phyloP scores from a whole-genome alignment of 1,140 invertebrate genomes.

The Eubasilissa regina region DNA sequence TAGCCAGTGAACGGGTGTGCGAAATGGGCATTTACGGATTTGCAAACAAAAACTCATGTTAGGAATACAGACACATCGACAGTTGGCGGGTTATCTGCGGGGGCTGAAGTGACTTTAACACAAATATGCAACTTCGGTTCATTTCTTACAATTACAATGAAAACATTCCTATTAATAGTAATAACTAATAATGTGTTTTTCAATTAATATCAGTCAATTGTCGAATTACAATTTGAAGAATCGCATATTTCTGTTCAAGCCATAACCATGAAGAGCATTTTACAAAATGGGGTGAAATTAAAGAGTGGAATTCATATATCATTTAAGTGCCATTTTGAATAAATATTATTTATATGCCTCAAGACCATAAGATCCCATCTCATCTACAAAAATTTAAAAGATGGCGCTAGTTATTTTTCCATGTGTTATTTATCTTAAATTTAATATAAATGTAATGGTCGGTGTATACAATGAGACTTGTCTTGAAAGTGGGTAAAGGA shows the following conservation, averaged over 20 bases:
- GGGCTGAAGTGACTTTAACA: background rate
- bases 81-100: slow-evolving; percentile 4
- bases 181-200: background rate
- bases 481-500: too few relatives aligned
- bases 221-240: background rate
- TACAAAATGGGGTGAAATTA: slow-evolving; percentile 34
- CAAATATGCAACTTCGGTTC: background rate
- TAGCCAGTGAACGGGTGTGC: slow-evolving; percentile 38
- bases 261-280: slow-evolving; percentile 27
- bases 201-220: background rate
- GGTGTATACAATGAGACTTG: too few relatives aligned
- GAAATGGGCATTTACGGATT: slow-evolving; percentile 38
- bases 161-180: background rate
- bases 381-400: too few relatives aligned
- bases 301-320: too few relatives aligned
- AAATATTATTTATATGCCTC: too few relatives aligned
- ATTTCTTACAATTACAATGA: background rate
- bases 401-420: too few relatives aligned
- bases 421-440: too few relatives aligned
- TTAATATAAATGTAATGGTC: too few relatives aligned
- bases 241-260: slow-evolving; percentile 13
- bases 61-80: slow-evolving; percentile 45
- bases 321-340: too few relatives aligned
- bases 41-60: slow-evolving; percentile 58
- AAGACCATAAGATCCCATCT: too few relatives aligned